phyloP scores from a whole-genome alignment of 2,113 vertebrate genomes.

The Melanotaenia duboulayi region DNA sequence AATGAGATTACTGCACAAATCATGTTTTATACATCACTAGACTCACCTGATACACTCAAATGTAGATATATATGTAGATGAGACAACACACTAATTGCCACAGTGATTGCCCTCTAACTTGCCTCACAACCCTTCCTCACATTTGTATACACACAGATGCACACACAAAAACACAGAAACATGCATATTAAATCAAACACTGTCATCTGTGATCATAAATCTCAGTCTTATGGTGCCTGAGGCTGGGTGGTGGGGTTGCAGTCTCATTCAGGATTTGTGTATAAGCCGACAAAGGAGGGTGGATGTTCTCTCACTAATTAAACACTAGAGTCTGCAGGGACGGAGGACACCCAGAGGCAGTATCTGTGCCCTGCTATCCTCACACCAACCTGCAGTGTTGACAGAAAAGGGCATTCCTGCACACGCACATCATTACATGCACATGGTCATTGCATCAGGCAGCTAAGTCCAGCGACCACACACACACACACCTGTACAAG shows the following conservation, averaged over 20 bases:
- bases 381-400: constrained; percentile 61
- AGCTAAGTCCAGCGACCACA: not conserved
- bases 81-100: not conserved
- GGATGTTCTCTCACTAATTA: constrained; percentile 72
- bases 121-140: not conserved
- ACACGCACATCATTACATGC: constrained; percentile 28
- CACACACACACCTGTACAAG: not conserved
- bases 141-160: not conserved
- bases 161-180: constrained; percentile 8
- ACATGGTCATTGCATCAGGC: constrained; percentile 40
- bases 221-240: constrained; percentile 15
- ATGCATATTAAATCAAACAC: constrained; percentile 11
- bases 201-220: constrained; percentile 31
- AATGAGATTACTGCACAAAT: constrained; percentile 70
- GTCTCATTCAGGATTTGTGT: constrained; percentile 55
- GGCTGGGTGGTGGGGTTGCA: constrained; percentile 28
- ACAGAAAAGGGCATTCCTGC: constrained; percentile 66
- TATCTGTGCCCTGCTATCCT: constrained; percentile 52
- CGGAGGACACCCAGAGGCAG: constrained; percentile 48
- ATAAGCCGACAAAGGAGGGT: constrained; percentile 60
- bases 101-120: not conserved
- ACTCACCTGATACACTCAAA: constrained; percentile 72
- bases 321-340: constrained; percentile 64
- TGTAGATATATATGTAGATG: constrained; percentile 37
- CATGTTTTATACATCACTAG: constrained; percentile 70